phyloP scores from a whole-genome alignment of 2,113 vertebrate genomes.

The Hyperopisus bebe region DNA sequence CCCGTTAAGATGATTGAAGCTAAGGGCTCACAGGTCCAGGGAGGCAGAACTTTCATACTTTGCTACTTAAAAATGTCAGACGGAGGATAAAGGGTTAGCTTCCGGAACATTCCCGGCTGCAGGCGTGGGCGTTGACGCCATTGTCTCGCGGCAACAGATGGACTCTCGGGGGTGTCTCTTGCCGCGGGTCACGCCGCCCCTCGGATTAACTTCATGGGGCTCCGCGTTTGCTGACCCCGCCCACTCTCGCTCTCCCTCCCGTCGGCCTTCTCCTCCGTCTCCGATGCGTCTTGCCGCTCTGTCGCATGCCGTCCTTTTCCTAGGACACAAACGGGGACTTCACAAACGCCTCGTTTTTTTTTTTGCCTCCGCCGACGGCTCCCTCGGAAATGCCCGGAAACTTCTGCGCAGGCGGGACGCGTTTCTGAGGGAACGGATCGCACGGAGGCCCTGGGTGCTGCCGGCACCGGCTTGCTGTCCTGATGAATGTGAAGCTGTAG shows the following conservation, averaged over 20 bases:
- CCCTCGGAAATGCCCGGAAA: background rate
- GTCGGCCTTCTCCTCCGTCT: background rate
- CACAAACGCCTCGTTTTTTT: background rate
- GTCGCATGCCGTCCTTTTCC: background rate
- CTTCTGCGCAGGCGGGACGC: background rate
- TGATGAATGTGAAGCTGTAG: background rate
- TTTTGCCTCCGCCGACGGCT: background rate
- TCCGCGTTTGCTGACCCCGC: background rate
- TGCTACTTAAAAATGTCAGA: background rate
- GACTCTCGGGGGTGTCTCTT: background rate
- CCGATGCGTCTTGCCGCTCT: background rate
- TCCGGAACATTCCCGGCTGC: background rate
- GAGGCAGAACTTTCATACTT: background rate
- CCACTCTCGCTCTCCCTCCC: background rate
- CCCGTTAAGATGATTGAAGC: constrained; percentile 4
- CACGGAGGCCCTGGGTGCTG: background rate
- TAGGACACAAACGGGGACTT: background rate
- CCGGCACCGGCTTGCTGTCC: background rate
- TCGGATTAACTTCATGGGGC: background rate
- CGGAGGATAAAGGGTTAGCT: background rate
- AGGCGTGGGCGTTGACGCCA: background rate
- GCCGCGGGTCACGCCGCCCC: background rate
- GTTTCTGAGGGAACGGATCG: background rate
- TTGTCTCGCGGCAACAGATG: background rate
- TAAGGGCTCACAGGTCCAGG: background rate